Percentiles rank a stretch among this genome's conserved stretches.
Conservation (phyloP, 1,140 invertebrate species). For the Meteorus sp. region DNA sequence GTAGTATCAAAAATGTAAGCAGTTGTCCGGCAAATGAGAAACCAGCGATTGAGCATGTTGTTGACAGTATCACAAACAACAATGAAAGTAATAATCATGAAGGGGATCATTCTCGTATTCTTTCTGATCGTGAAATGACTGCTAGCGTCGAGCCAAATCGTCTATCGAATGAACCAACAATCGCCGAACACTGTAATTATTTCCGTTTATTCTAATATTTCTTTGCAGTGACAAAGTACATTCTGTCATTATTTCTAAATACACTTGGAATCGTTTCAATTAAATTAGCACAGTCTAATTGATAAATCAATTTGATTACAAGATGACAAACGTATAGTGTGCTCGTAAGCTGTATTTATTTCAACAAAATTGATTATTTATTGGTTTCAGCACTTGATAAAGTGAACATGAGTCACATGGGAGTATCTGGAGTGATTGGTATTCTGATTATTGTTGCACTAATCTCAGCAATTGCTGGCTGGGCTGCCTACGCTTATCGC, state of each 20-base stretch:
- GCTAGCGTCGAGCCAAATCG: conserved; percentile 36
- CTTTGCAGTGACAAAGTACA: no score
- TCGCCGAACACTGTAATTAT: conserved; percentile 40
- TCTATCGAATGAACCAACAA: conserved; percentile 34
- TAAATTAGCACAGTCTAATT: neutral
- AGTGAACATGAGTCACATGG: conserved; percentile 44
- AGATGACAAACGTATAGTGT: no score
- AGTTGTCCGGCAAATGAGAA: conserved; percentile 52
- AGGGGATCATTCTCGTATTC: conserved; percentile 31
- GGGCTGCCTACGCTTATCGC: conserved; percentile 91
- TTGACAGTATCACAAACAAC: no score
- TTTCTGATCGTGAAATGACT: conserved; percentile 37
- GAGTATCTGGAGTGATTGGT: conserved; percentile 68
- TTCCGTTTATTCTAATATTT: conserved; percentile 11
- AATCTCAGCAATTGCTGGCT: conserved; percentile 66
- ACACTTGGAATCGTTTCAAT: neutral
- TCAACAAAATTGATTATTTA: neutral
- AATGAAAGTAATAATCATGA: conserved; percentile 31
- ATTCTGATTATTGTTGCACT: conserved; percentile 67
- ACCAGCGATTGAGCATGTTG: conserved; percentile 27
- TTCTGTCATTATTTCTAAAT: no score
- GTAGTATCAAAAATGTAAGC: conserved; percentile 48
- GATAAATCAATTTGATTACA: no score
- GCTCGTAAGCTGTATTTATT: no score
- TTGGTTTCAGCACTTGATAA: conserved; percentile 27